Evolutionary conservation across 1,140 invertebrate species (phyloP), one percentile per base, ranked within the genome.

Genomic region (Drosophila punjabiensis): DNA sequence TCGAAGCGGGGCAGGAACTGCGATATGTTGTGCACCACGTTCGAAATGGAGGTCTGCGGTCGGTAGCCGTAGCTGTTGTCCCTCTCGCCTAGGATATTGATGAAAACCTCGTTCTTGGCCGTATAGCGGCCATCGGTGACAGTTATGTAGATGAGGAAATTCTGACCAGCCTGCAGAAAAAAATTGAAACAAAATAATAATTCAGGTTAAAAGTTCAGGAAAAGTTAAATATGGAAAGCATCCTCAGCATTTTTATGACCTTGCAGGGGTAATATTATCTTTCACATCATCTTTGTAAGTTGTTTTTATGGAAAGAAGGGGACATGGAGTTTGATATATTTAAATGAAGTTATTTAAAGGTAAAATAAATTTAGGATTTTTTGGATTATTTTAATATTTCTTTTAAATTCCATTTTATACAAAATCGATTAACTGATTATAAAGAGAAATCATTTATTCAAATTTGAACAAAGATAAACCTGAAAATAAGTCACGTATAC

Each of bases 91-190:
- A 94, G 69, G 30, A 96, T 96, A 65, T 95, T 94, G 9, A 96
- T 96, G 83, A 94, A 95, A 11, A 96, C 96, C 93, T 96, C 96
- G n/a, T 94, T 95, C 92, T 97, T 97, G 5, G 95, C 94, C 20
- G 94, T 94, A 9, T 96, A 92, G 39, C 95, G 93, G 16, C 96
- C 96, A 92, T 96, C 96, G 11, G 94, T 95, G 7, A 95, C 95
- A 13, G 96, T 96, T 45, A 97, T 96, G 89, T 96, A 96, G 2
- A 97, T 92, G 75, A 95, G 95, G 70, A 96, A 94, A 64, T 96
- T 95, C 86, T 96, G 94, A 16, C 96, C 96, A 76, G 94, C 95
- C 96, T 97, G 92, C 33, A 24, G 5, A 70, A 82, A 52, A 82
- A n/a, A n/a, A 41, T 55, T 1, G 24, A 41, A 13, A 35, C 9